Base-by-base conservation (phyloP, 2,888 invertebrate genomes). In the Nomada fabriciana region DNA sequence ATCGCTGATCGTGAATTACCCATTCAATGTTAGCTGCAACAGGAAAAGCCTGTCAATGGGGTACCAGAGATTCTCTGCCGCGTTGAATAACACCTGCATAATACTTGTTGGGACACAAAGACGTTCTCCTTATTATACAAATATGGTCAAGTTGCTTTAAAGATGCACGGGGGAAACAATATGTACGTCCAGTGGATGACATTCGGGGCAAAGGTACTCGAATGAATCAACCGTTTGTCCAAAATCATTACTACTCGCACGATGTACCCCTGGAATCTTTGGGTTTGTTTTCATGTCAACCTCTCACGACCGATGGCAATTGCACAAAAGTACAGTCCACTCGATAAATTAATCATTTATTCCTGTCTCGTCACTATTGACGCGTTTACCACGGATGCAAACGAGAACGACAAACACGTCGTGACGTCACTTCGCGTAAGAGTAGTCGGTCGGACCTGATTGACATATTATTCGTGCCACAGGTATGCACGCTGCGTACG, bases 361-460 rank as follows among this genome's bases (percentile, higher is more conserved):
- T 57, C 57, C 2, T n/a, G 13, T 20, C 9, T 25, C 50, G n/a
- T 64, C 4, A 0, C 0, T 47, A 5, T 36, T 36, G 9, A 36
- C 36, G 36, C 55, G 42, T 7, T 55, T 1, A 10, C 10, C 18
- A 5, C 52, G 2, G 10, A 20, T 1, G 29, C 42, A 23, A 59
- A 47, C 59, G 52, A 60, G 70, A 23, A n/a, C 20, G 78, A 50
- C 25, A 43, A 50, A 23, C 61, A 42, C n/a, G 23, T 18, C 4
- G 61, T 88, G 84, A 88, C 84, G 85, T 88, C 86, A 76, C 67
- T 76, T 78, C 80, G 83, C 85, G 84, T 84, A 88, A 88, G 71
- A 85, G 76, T 79, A 84, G 80, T 80, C 71, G 83, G 65, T 80
- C 68, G 59, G 63, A 80, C 79, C 80, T 81, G 86, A 85, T 85